Percentiles rank a stretch among this genome's conserved stretches.
Conservation (phyloP, 1,140 invertebrate genomes). For the Triops cancriformis region DNA sequence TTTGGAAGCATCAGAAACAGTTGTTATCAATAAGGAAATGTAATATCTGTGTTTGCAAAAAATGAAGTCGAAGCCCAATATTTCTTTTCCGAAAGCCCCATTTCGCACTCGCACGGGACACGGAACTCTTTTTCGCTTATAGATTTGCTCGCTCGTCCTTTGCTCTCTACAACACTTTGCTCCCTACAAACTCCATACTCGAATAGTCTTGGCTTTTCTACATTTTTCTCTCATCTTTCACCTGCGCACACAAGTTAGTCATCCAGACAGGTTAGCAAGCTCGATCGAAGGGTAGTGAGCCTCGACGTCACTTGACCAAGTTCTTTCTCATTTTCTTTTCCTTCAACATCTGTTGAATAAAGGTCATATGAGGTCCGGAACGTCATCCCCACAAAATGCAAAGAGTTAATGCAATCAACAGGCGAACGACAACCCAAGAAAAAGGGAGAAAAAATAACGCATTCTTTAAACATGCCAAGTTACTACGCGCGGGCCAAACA, state of each 20-base stretch:
- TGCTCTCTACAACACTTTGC: too few species aligned
- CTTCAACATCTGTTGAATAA: neutral
- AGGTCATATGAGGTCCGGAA: neutral
- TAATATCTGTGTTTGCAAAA: neutral
- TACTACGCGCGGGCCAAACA: neutral
- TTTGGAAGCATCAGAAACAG: constrained; percentile 5
- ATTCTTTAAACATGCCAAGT: neutral
- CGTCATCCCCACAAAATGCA: neutral
- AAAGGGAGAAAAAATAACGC: neutral
- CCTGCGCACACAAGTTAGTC: constrained; percentile 7
- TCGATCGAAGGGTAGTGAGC: neutral
- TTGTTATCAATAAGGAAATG: neutral
- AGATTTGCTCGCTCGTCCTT: too few species aligned
- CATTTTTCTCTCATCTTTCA: neutral
- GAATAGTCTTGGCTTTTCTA: neutral
- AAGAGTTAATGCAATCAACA: neutral
- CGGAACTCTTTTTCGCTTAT: neutral
- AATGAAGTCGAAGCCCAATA: constrained; percentile 16
- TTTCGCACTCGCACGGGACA: neutral
- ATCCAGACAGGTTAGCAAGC: neutral
- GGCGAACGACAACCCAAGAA: neutral
- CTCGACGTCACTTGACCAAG: neutral
- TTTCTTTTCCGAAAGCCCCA: neutral
- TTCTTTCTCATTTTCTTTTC: neutral
- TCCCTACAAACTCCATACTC: neutral